phyloP scores from a whole-genome alignment of 2,888 invertebrate species.

The Trilocha varians region DNA sequence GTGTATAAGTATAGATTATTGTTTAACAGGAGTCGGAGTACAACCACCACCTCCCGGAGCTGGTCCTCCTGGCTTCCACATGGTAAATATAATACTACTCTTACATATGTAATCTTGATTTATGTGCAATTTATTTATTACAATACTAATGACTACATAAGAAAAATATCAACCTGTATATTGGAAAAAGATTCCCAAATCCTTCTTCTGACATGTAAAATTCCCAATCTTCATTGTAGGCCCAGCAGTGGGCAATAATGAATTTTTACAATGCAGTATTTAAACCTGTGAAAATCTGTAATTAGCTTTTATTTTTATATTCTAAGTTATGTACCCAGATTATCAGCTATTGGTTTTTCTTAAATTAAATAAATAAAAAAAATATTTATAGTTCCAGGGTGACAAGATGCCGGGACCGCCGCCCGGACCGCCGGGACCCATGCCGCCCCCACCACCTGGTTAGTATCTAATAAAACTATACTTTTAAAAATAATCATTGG shows the following conservation, averaged over 20 bases:
- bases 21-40: constrained; percentile 19
- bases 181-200: too few relatives aligned
- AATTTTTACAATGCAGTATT: too few relatives aligned
- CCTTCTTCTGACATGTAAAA: too few relatives aligned
- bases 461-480: neutral
- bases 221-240: too few relatives aligned
- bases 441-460: constrained; percentile 19
- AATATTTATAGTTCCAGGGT: neutral
- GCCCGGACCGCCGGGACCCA: constrained; percentile 2
- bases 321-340: constrained; percentile 10
- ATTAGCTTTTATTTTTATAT: too few relatives aligned
- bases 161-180: too few relatives aligned
- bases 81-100: constrained; percentile 3
- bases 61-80: constrained; percentile 13
- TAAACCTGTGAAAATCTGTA: too few relatives aligned
- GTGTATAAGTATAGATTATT: neutral
- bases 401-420: constrained; percentile 10
- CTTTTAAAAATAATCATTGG: neutral
- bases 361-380: neutral
- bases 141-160: too few relatives aligned
- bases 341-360: too few relatives aligned
- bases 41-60: constrained; percentile 23
- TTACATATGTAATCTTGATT: too few relatives aligned
- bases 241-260: too few relatives aligned
- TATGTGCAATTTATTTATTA: too few relatives aligned